Evolutionary conservation across 2,797 vertebrate species (phyloP).

Genomic region (Thalassophryne amazonica): DNA sequence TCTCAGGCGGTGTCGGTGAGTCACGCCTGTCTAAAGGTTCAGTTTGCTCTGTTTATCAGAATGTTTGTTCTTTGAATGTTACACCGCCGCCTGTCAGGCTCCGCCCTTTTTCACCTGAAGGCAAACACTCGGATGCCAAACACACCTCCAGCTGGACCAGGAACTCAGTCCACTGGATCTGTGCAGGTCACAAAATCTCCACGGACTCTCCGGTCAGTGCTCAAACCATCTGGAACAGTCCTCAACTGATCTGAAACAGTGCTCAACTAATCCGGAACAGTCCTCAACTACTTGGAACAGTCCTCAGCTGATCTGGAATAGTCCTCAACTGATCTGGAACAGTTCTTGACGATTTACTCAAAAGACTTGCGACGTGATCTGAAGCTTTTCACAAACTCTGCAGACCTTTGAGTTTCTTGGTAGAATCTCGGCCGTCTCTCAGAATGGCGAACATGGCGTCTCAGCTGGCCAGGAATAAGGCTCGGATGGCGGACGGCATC

Average conservation of each 20-base stretch:
- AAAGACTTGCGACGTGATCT: too few species aligned
- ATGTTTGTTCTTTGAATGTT: conserved; percentile 16
- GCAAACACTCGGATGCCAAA: neutral
- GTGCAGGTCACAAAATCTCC: too few species aligned
- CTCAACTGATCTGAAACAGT: too few species aligned
- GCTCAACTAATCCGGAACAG: too few species aligned
- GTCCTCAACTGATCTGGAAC: too few species aligned
- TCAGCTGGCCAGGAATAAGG: conserved; percentile 55
- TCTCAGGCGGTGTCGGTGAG: neutral
- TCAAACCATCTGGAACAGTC: too few species aligned
- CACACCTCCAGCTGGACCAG: neutral
- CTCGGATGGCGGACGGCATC: conserved; percentile 64
- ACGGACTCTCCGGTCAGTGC: too few species aligned
- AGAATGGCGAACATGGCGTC: conserved; percentile 55
- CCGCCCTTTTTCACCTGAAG: conserved; percentile 2
- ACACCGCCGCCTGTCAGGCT: neutral
- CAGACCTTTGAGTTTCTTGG: too few species aligned
- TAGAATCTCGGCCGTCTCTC: neutral
- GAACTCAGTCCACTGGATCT: neutral
- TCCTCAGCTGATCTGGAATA: too few species aligned
- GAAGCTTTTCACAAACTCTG: too few species aligned
- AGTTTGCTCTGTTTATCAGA: neutral
- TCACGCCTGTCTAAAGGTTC: neutral
- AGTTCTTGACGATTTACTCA: too few species aligned
- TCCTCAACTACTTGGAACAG: too few species aligned